Evolutionary conservation across 1,140 invertebrate genomes (phyloP), one percentile per base, ranked within the genome.

Genomic region (Calephelis virginiensis): DNA sequence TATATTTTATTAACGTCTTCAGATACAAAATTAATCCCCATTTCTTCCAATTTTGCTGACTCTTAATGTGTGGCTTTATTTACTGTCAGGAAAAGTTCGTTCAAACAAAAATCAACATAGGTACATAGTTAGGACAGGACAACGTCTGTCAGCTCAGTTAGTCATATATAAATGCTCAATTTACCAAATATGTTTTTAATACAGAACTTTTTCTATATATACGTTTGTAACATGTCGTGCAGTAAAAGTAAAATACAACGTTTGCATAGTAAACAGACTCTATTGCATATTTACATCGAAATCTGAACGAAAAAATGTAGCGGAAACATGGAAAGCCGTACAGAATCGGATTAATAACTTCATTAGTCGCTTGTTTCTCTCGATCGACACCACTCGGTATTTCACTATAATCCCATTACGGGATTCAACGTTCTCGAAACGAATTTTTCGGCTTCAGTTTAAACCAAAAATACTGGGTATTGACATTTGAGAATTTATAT

Each of bases 341-440:
- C 78, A 76, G 84, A 90, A 89, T 81, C 80, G 82, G 84, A 89
- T 89, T 90, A 89, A 89, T 90, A 90, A 89, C 86, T 90, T 90
- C 85, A 90, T 89, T 88, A 90, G 84, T 82, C 78, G 81, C 85
- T 83, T 85, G 86, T 89, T 89, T 86, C 86, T 88, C 85, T 78
- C 86, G 85, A 90, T 89, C 82, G 86, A 87, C 84, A 82, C 82
- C 74, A 78, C 71, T 74, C 86, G 75, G 80, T 90, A 87, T 89
- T 87, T 88, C 82, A 86, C 83, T 86, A 83, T 89, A 89, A 89
- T 89, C 86, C 86, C 80, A 86, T 89, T 88, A 89, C 65, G 66
- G 74, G 68, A 73, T 71, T 72, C 68, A 73, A 67, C 74, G 80
- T 78, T 80, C 72, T 74, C 69, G 67, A 68, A 71, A 66, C 67